These are phyloP conservation scores for Poliocrania exsul DNA, from an alignment of 2,797 vertebrate genomes.

Conservation along the genomic window DNA sequence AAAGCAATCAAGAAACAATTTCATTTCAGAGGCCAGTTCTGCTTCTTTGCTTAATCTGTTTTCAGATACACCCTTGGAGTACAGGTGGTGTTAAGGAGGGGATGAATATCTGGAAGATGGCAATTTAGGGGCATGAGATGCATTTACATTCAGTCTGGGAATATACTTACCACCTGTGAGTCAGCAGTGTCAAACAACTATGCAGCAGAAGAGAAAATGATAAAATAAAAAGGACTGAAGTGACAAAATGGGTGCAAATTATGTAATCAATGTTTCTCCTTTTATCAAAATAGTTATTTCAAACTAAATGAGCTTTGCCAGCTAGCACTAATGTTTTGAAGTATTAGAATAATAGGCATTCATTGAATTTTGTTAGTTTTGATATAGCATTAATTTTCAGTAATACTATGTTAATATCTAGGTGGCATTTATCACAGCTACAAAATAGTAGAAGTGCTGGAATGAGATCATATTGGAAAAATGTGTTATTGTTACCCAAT, in stretches of 20 bases:
- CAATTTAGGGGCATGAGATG: slow-evolving; percentile 6
- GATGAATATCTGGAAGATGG: slow-evolving; percentile 32
- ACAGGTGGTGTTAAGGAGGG: slow-evolving; percentile 45
- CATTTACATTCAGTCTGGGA: slow-evolving; percentile 50
- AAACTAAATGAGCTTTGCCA: slow-evolving; percentile 39
- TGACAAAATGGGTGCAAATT: slow-evolving; percentile 66
- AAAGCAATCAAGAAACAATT: slow-evolving; percentile 33
- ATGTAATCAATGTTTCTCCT: slow-evolving; percentile 42
- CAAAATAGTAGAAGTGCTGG: not conserved
- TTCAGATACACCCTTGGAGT: not conserved
- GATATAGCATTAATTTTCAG: not conserved
- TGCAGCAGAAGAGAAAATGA: not conserved
- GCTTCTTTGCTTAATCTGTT: not conserved
- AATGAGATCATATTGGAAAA: not conserved
- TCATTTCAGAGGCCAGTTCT: not conserved
- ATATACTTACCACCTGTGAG: slow-evolving; percentile 5
- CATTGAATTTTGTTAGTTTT: slow-evolving; percentile 1
- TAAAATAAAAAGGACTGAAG: slow-evolving; percentile 42
- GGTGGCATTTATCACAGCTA: not conserved
- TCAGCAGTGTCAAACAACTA: slow-evolving; percentile 56
- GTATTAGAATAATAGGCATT: not conserved
- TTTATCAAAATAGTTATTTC: slow-evolving; percentile 37
- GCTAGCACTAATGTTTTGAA: not conserved
- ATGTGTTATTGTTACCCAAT: not conserved
- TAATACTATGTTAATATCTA: not conserved